Conservation (phyloP, 2,797 vertebrate species). For the Alectoris magna region DNA sequence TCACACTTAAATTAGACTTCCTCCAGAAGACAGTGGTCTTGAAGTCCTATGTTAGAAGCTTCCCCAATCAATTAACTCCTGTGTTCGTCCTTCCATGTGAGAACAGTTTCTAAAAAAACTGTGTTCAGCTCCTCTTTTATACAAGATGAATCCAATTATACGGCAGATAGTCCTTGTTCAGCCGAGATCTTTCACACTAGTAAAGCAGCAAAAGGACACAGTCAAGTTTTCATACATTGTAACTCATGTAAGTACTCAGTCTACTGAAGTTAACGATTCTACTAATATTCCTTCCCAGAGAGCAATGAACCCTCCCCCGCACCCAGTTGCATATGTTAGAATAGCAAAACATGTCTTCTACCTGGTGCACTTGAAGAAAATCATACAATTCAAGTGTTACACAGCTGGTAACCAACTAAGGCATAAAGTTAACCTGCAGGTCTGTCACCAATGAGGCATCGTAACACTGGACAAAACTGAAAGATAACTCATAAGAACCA, state of each 20-base stretch:
- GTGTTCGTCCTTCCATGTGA: fast-evolving
- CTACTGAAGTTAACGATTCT: not conserved
- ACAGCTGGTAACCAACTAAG: not conserved
- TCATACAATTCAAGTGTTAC: not conserved
- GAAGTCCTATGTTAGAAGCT: not conserved
- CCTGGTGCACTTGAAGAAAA: not conserved
- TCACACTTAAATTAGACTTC: not conserved
- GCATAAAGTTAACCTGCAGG: not conserved
- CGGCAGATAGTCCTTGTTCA: not conserved
- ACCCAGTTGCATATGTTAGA: not conserved
- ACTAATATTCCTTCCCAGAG: not conserved
- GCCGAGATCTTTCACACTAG: not conserved
- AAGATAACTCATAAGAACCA: not conserved
- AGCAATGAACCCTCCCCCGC: not conserved
- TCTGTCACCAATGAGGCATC: not conserved
- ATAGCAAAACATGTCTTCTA: not conserved
- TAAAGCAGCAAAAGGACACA: not conserved
- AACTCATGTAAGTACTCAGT: not conserved
- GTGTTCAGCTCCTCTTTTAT: not conserved
- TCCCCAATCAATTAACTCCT: not conserved
- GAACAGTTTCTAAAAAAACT: not conserved
- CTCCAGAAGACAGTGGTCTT: fast-evolving
- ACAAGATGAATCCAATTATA: not conserved
- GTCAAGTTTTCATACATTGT: fast-evolving
- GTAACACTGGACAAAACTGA: not conserved